These are phyloP conservation scores for Lordiphosa collinella DNA, from an alignment of 1,140 invertebrate genomes.

Conservation along the genomic window DNA sequence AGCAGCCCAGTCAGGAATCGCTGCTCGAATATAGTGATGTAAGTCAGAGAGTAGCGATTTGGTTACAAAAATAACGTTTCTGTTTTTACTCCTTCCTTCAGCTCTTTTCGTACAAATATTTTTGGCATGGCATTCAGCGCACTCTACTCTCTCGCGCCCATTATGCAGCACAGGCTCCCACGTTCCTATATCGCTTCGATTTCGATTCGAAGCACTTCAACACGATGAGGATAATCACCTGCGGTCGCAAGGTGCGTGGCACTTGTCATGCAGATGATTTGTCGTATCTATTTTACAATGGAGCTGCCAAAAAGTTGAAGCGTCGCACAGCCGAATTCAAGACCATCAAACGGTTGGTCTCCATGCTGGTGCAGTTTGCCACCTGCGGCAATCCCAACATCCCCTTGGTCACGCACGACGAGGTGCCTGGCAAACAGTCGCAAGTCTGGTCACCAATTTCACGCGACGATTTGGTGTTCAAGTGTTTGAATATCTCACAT, in stretches of 20 bases:
- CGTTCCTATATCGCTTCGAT: constrained; percentile 80
- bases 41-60: constrained; percentile 14
- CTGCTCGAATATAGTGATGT: constrained; percentile 76
- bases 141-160: constrained; percentile 67
- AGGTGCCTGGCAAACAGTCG: constrained; percentile 1
- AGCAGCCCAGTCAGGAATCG: constrained; percentile 42
- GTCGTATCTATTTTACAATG: constrained; percentile 83
- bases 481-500: constrained; percentile 80
- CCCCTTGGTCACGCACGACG: constrained; percentile 38
- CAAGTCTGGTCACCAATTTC: constrained; percentile 57
- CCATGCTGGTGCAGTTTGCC: constrained; percentile 80
- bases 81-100: constrained; percentile 19
- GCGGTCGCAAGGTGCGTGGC: constrained; percentile 71
- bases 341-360: constrained; percentile 73
- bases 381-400: constrained; percentile 76
- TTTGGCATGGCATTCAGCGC: constrained; percentile 79
- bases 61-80: background rate
- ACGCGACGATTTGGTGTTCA: constrained; percentile 54
- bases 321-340: constrained; percentile 69
- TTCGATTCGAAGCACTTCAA: constrained; percentile 78
- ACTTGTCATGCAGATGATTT: constrained; percentile 85
- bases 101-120: constrained; percentile 79
- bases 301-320: constrained; percentile 79
- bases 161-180: constrained; percentile 68
- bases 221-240: constrained; percentile 78